Percentiles rank a stretch among this genome's conserved stretches.
Evolutionary conservation across 2,797 vertebrate genomes (phyloP).

Genomic region (Notoglanidium macrostoma): DNA sequence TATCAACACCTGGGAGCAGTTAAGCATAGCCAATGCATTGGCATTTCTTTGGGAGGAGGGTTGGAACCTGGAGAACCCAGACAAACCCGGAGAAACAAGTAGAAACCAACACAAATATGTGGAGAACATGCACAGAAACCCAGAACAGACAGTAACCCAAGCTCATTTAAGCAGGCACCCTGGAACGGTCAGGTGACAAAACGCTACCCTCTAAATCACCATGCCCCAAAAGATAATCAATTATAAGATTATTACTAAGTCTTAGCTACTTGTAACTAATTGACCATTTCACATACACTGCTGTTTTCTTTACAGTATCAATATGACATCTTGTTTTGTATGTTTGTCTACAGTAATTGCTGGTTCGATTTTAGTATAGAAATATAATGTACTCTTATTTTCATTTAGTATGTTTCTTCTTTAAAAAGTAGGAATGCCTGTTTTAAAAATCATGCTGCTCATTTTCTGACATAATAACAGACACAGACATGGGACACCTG

Average conservation of each 20-base stretch:
- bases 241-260: not conserved
- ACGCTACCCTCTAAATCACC: not conserved
- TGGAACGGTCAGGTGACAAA: not conserved
- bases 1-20: not conserved
- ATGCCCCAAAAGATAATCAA: not conserved
- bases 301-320: not conserved
- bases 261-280: not conserved
- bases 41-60: not conserved
- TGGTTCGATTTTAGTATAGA: not conserved
- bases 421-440: not conserved
- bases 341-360: not conserved
- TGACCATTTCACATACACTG: not conserved
- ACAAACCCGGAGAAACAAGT: not conserved
- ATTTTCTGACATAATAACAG: not conserved
- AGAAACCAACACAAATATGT: not conserved
- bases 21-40: not conserved
- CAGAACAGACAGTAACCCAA: not conserved
- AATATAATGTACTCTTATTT: not conserved
- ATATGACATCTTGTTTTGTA: not conserved
- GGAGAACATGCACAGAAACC: not conserved
- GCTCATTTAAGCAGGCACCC: not conserved
- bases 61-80: not conserved
- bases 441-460: not conserved
- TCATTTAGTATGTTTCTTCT: not conserved
- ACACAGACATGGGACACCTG: not conserved